Evolutionary conservation across 2,888 invertebrate genomes (phyloP).

Genomic region (Agonopterix arenella): DNA sequence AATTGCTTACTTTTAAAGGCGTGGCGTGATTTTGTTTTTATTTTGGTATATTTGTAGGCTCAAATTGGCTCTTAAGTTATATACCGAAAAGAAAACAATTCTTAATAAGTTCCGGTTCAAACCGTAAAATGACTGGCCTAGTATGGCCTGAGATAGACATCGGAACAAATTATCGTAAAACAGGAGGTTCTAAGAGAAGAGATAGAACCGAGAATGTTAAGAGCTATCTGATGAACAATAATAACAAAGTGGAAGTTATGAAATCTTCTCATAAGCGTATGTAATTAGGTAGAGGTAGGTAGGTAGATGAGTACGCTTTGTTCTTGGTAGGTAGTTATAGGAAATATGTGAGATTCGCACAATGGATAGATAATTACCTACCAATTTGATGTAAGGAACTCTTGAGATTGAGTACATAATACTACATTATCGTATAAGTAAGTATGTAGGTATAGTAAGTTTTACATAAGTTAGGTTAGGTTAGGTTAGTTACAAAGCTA

Average conservation of each 20-base stretch:
- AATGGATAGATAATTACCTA: background rate
- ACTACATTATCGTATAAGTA: background rate
- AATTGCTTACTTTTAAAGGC: no score
- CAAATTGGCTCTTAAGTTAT: no score
- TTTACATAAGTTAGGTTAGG: no score
- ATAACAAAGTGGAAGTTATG: conserved; percentile 13
- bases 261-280: conserved; percentile 9
- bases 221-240: background rate
- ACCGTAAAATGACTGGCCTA: no score
- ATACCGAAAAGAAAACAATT: no score
- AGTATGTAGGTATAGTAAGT: background rate
- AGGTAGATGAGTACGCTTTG: conserved; percentile 4
- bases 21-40: no score
- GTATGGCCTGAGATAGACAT: conserved; percentile 1
- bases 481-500: no score
- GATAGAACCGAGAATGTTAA: background rate
- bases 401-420: background rate
- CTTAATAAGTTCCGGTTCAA: no score
- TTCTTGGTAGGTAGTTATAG: background rate
- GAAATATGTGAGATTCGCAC: conserved; percentile 4
- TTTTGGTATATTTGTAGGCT: no score
- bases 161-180: conserved; percentile 8
- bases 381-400: background rate
- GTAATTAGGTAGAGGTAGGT: conserved; percentile 6
- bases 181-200: conserved; percentile 7